Evolutionary conservation across 2,113 vertebrate genomes (phyloP).

Genomic region (Plecturocebus donacophilus): DNA sequence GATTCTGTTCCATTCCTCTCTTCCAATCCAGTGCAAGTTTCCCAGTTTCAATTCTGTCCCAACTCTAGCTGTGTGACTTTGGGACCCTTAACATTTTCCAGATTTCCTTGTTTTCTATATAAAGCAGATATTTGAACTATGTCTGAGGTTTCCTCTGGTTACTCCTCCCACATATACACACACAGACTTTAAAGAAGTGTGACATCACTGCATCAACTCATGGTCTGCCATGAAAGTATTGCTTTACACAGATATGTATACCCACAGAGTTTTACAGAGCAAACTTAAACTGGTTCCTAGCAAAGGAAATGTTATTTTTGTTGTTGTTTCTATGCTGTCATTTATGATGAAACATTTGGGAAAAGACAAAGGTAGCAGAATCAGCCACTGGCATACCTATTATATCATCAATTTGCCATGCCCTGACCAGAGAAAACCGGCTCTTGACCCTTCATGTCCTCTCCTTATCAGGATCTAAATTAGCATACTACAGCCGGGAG

Average conservation of each 20-base stretch:
- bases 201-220: background rate
- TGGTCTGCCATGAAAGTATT: background rate
- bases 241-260: background rate
- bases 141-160: background rate
- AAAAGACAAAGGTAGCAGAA: background rate
- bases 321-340: background rate
- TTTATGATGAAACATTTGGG: background rate
- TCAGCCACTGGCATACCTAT: background rate
- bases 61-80: background rate
- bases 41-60: background rate
- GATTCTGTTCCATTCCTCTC: background rate
- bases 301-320: background rate
- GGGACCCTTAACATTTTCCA: background rate
- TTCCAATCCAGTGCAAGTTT: background rate
- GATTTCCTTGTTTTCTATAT: background rate
- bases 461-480: slow-evolving; percentile 12
- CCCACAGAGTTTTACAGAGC: background rate
- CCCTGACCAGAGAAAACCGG: background rate
- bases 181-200: background rate
- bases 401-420: background rate
- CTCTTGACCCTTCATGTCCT: background rate
- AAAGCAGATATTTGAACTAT: background rate
- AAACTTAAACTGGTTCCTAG: background rate
- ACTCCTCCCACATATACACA: background rate
- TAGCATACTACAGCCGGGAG: background rate